Evolutionary conservation across 2,888 invertebrate species (phyloP).

Genomic region (Hyppa rectilinea): DNA sequence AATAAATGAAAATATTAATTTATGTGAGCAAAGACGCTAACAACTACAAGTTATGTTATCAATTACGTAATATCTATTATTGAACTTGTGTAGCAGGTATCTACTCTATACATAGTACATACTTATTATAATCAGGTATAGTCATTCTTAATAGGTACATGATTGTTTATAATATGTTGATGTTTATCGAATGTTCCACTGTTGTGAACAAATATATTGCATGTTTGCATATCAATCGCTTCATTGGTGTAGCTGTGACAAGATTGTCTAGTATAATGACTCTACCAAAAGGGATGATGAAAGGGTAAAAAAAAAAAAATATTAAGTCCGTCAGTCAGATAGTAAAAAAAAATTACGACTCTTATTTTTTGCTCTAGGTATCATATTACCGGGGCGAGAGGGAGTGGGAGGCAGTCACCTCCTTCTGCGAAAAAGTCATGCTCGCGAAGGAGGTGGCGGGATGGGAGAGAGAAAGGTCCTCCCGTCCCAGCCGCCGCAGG

Average conservation of each 20-base stretch:
- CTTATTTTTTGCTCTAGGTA: too few species aligned
- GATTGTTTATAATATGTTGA: not conserved
- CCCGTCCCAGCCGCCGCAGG: too few species aligned
- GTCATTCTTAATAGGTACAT: not conserved
- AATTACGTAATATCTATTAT: constrained; percentile 51
- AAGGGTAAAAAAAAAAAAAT: too few species aligned
- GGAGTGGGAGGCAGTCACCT: too few species aligned
- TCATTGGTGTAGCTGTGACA: not conserved
- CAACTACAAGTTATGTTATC: constrained; percentile 35
- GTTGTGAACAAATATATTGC: constrained; percentile 18
- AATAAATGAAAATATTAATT: constrained; percentile 23
- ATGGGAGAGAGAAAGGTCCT: too few species aligned
- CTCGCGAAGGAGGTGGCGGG: too few species aligned
- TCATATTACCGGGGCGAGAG: too few species aligned
- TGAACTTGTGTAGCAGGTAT: constrained; percentile 34
- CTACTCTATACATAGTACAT: not conserved
- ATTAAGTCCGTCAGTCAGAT: too few species aligned
- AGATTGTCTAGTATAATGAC: constrained; percentile 2
- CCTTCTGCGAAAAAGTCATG: too few species aligned
- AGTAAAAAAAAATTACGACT: too few species aligned
- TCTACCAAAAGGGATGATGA: too few species aligned
- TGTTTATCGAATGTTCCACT: constrained; percentile 1
- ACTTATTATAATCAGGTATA: constrained; percentile 22
- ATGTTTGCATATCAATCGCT: not conserved
- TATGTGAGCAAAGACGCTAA: constrained; percentile 32